phyloP scores from a whole-genome alignment of 2,797 vertebrate species.

The Fratercula arctica region DNA sequence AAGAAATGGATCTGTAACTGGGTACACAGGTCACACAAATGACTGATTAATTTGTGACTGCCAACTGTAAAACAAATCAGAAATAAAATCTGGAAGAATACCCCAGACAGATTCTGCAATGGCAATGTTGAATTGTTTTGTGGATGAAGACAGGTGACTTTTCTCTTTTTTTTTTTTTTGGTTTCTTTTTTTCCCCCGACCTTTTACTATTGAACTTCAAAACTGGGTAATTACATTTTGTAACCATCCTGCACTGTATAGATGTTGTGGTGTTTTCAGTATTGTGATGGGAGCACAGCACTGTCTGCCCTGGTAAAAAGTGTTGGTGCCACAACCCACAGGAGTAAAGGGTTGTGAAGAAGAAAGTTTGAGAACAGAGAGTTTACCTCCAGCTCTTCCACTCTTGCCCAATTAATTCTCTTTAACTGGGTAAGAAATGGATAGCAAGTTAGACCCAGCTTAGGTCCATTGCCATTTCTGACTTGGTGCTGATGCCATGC shows the following conservation, averaged over 20 bases:
- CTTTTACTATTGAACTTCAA: not conserved
- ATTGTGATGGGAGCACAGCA: not conserved
- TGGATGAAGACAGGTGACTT: not conserved
- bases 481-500: not conserved
- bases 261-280: not conserved
- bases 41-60: not conserved
- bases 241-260: not conserved
- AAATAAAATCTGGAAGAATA: not conserved
- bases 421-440: not conserved
- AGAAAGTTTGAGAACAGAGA: not conserved
- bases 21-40: not conserved
- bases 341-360: not conserved
- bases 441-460: not conserved
- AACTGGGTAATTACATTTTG: not conserved
- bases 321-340: not conserved
- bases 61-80: not conserved
- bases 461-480: not conserved
- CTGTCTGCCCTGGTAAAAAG: not conserved
- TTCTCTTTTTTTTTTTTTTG: too few relatives aligned
- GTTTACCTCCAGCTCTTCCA: not conserved
- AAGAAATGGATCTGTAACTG: not conserved
- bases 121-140: not conserved
- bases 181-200: accelerated
- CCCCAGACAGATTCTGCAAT: not conserved
- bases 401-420: not conserved